Base-by-base conservation (phyloP, 2,888 invertebrate genomes). In the Pollenia amentaria region DNA sequence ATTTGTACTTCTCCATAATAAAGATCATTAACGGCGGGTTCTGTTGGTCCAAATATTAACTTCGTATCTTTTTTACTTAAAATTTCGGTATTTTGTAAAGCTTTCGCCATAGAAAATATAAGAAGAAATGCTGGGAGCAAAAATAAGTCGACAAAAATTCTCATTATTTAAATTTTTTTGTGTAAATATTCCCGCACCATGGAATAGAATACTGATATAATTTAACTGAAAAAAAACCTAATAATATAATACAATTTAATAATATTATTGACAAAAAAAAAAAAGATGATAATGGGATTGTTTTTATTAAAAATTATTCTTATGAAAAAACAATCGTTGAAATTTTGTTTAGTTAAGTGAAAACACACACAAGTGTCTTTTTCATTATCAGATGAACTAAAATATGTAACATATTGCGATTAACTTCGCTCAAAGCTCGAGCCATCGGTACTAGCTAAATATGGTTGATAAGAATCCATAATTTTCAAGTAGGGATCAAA, bases 1-100 rank as follows among this genome's bases (percentile, higher is more conserved):
- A 76, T 82, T 76, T 82, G 42, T 9, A 82, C 38, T 53, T 76
- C 69, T 11, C 82, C 82, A 62, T 76, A n/a, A 44, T 38, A 44
- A 7, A 67, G 21, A 3, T 44, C 44, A 51, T 44, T 44, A 18
- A 18, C 11, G 7, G 46, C 14, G 14, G 76, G 4, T n/a, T 82
- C 69, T 51, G 60, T 44, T 0, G 51, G 12, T n/a, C 18, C 60
- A 70, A 62, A 62, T 53, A 69, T 55, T 12, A 80, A 64, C 12
- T 65, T 80, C 12, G 72, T 18, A 3, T 64, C 8, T n/a, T 18
- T 38, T 18, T 12, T 72, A 9, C 18, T 18, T 0, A 2, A 2
- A 10, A 38, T 6, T 10, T 42, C 18, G 1, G 51, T 4, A 53
- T 11, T n/a, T 76, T 75, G 16, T 42, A 76, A 69, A 0, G 75